Evolutionary conservation across 2,113 vertebrate genomes (phyloP).

Genomic region (Tragelaphus buxtoni): DNA sequence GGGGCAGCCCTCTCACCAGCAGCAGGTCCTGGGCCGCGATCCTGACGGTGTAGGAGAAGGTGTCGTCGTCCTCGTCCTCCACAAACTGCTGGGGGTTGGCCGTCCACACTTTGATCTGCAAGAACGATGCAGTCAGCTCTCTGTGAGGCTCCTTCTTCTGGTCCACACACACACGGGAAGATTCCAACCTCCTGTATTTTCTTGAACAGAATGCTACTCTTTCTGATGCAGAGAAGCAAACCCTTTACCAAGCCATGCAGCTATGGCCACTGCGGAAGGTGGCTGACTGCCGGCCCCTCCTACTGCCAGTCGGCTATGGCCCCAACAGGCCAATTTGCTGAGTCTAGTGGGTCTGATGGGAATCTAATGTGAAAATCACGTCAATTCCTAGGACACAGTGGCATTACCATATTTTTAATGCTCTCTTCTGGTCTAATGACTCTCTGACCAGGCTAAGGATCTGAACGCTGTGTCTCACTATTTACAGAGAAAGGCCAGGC

Average conservation of each 20-base stretch:
- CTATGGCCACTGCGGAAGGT: background rate
- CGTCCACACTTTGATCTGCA: constrained; percentile 97
- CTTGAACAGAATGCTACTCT: background rate
- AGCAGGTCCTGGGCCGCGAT: constrained; percentile 97
- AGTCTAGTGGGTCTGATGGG: background rate
- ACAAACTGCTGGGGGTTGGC: constrained; percentile 98
- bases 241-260: background rate
- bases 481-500: background rate
- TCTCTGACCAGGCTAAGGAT: background rate
- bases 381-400: background rate
- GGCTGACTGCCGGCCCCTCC: background rate
- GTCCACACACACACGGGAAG: background rate
- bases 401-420: background rate
- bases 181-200: background rate
- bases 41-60: constrained; percentile 97
- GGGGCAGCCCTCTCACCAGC: constrained; percentile 84
- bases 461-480: background rate
- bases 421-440: background rate
- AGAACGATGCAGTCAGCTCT: background rate
- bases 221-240: background rate
- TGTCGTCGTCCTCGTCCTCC: constrained; percentile 98
- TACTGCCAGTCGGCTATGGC: background rate
- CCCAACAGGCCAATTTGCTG: background rate
- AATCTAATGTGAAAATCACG: background rate
- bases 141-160: background rate